Conservation (phyloP, 2,888 invertebrate species). For the Scrobipalpa costella region DNA sequence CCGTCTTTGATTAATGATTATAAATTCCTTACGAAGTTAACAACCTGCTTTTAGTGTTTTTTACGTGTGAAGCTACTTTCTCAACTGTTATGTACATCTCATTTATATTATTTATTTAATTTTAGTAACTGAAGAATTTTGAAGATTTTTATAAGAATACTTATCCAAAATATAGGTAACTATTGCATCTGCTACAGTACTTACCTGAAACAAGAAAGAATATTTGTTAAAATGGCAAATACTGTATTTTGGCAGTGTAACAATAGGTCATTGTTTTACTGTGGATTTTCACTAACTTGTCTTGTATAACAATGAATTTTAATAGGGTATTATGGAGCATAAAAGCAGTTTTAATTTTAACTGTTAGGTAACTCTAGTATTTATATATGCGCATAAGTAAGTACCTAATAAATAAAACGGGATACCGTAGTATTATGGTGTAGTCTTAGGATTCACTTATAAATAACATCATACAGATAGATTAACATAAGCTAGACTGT, state of each 20-base stretch:
- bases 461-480: too few species aligned
- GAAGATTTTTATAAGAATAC: too few species aligned
- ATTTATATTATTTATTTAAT: too few species aligned
- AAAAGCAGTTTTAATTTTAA: neutral
- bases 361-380: neutral
- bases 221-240: conserved; percentile 2
- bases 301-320: neutral
- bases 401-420: too few species aligned
- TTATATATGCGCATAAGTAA: too few species aligned
- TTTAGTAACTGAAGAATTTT: too few species aligned
- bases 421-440: too few species aligned
- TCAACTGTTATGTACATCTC: conserved; percentile 31
- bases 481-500: too few species aligned
- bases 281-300: conserved; percentile 2
- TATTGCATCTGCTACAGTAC: conserved; percentile 30
- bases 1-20: conserved; percentile 63
- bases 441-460: too few species aligned
- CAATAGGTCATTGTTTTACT: conserved; percentile 17
- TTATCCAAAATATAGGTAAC: conserved; percentile 36
- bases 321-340: neutral
- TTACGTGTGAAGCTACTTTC: neutral
- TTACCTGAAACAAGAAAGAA: conserved; percentile 38
- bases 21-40: conserved; percentile 46
- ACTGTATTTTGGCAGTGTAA: conserved; percentile 6
- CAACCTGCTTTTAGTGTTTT: conserved; percentile 39